Evolutionary conservation across 1,140 invertebrate species (phyloP).

Genomic region (Limonius californicus): DNA sequence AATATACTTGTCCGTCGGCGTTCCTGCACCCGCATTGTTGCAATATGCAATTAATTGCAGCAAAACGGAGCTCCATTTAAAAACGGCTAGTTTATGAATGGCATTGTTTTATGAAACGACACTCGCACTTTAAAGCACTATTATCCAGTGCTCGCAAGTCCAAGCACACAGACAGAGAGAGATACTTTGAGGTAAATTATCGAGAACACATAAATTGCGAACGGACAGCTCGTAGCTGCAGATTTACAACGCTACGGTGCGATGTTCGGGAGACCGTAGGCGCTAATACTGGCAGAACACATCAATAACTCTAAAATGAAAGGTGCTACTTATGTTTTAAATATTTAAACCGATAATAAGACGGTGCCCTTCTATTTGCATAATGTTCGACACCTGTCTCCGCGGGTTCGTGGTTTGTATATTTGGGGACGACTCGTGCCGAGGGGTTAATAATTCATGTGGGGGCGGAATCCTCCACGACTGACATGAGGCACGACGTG

Average conservation of each 20-base stretch:
- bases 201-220: conserved; percentile 31
- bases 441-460: not conserved
- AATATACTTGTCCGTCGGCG: not conserved
- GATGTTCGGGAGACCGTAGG: conserved; percentile 20
- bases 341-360: conserved; percentile 39
- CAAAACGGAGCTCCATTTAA: not conserved
- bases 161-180: not conserved
- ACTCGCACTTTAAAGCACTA: not conserved
- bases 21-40: not conserved
- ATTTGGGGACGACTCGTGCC: conserved; percentile 1
- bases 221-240: conserved; percentile 20
- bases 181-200: conserved; percentile 34
- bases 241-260: conserved; percentile 27
- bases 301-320: conserved; percentile 36
- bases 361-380: conserved; percentile 31
- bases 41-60: not conserved
- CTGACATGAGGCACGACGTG: not conserved
- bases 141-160: not conserved
- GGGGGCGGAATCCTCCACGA: not conserved
- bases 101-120: not conserved
- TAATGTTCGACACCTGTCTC: conserved; percentile 35
- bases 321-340: conserved; percentile 39
- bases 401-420: conserved; percentile 1
- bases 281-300: conserved; percentile 22
- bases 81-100: not conserved